Conservation (phyloP, 2,113 vertebrate species). For the Oryctolagus cuniculus region mOryCun1.1 NC_091432.1:204477001-204477500, state of each 20-base stretch:
- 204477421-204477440: neutral
- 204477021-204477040: no score
- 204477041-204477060: no score
- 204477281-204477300: neutral
- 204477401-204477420: neutral
- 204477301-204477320: rapidly evolving
- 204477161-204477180: constrained; percentile 20
- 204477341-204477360: neutral
- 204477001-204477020: no score
- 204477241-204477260: neutral
- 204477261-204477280: neutral
- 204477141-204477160: neutral
- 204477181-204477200: neutral
- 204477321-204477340: neutral
- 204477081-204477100: neutral
- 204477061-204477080: no score
- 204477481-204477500: neutral
- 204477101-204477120: neutral
- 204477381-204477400: neutral
- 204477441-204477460: neutral
- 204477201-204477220: neutral
- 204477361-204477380: neutral
- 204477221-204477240: neutral
- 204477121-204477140: neutral
- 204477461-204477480: neutral